Percentiles rank a stretch among this genome's conserved stretches.
Conservation (phyloP, 2,113 vertebrate genomes). For the Channa argus region DNA sequence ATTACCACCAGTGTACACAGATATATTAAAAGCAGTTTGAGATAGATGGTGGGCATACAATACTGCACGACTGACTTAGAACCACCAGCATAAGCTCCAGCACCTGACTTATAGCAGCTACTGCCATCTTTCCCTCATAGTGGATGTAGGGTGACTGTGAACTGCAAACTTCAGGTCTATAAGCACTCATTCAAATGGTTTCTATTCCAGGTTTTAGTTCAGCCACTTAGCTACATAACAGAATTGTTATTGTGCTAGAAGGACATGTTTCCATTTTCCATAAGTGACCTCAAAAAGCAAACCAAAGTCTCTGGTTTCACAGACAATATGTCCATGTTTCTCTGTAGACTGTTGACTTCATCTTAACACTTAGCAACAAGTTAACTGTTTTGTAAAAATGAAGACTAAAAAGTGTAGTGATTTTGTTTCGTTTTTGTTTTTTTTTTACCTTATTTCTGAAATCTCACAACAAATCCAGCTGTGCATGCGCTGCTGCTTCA, state of each 20-base stretch:
- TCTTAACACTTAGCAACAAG: background rate
- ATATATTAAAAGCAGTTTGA: background rate
- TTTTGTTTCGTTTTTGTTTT: no score
- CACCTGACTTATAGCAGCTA: background rate
- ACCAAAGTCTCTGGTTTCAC: background rate
- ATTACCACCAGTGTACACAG: background rate
- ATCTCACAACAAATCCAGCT: no score
- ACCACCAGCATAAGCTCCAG: background rate
- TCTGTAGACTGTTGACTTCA: background rate
- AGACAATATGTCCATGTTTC: background rate
- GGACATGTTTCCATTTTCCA: slow-evolving; percentile 3
- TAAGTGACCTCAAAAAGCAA: background rate
- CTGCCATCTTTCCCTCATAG: background rate
- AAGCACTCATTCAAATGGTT: no score
- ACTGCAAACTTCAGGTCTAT: background rate
- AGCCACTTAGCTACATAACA: slow-evolving; percentile 4
- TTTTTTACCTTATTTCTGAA: no score
- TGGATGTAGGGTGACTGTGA: background rate
- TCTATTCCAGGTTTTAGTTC: background rate
- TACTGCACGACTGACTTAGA: background rate
- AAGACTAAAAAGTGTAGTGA: background rate
- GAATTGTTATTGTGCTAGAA: background rate
- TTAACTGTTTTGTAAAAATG: background rate
- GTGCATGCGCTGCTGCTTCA: background rate
- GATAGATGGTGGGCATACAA: no score